Conservation (phyloP, 2,113 vertebrate genomes). For the Furnarius figulus region DNA sequence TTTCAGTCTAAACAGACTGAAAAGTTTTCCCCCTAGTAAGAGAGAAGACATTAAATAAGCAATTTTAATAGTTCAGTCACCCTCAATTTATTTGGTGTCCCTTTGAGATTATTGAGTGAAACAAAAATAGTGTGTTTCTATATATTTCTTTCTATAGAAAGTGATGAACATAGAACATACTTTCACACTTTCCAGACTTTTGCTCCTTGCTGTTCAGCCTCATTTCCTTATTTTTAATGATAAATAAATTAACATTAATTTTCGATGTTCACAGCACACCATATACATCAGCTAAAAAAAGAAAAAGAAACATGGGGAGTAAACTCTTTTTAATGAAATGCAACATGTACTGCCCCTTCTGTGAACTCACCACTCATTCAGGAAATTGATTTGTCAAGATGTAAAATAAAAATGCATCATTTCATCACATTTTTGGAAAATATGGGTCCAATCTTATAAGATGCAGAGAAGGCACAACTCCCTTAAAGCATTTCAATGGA, state of each 20-base stretch:
- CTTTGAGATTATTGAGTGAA: conserved; percentile 66
- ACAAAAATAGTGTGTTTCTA: conserved; percentile 34
- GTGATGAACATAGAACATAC: neutral
- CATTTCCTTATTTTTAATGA: conserved; percentile 52
- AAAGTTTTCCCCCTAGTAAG: conserved; percentile 65
- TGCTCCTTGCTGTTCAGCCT: neutral
- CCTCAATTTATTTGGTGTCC: conserved; percentile 67
- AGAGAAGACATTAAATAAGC: conserved; percentile 69
- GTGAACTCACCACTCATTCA: conserved; percentile 34
- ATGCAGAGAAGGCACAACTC: conserved; percentile 2
- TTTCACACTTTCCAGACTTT: conserved; percentile 46
- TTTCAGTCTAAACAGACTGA: conserved; percentile 71
- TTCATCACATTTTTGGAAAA: conserved; percentile 58
- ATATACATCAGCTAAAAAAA: neutral
- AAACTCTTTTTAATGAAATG: conserved; percentile 5
- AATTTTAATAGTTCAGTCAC: conserved; percentile 66
- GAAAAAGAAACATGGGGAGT: neutral
- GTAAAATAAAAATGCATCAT: conserved; percentile 26
- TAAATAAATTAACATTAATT: conserved; percentile 53
- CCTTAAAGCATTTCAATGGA: conserved; percentile 27
- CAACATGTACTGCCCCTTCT: conserved; percentile 18
- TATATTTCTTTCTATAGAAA: neutral
- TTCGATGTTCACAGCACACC: neutral
- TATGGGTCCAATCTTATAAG: neutral
- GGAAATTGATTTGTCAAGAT: conserved; percentile 62